These are phyloP conservation scores for Theristicus caerulescens DNA, from an alignment of 2,113 vertebrate species.

Conservation along the genomic window DNA sequence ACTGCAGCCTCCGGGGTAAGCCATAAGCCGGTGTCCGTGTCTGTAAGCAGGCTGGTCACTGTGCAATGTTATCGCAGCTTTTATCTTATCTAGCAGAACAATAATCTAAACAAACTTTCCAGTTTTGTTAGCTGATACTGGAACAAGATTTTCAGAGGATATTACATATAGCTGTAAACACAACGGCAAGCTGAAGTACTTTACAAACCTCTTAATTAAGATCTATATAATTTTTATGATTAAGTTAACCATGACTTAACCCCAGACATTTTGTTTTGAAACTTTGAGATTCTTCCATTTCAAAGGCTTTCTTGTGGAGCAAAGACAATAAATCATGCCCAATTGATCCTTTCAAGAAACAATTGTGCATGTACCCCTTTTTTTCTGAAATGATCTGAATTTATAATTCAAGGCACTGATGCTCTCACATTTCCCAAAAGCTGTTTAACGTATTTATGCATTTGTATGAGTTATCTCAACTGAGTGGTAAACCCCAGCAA, in stretches of 20 bases:
- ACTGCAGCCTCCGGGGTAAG: conserved; percentile 86
- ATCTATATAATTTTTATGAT: conserved; percentile 64
- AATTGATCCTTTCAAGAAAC: neutral
- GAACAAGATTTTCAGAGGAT: conserved; percentile 71
- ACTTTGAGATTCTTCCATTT: conserved; percentile 19
- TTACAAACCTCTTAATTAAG: conserved; percentile 74
- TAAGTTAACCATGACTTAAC: conserved; percentile 30
- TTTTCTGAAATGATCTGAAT: neutral
- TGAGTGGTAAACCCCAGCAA: neutral
- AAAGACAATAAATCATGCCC: neutral
- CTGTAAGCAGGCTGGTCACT: conserved; percentile 29
- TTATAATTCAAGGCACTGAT: neutral
- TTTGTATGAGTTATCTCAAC: neutral
- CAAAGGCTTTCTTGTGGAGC: neutral
- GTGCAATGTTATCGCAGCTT: conserved; percentile 67
- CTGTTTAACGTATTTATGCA: neutral
- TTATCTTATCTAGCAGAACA: conserved; percentile 80
- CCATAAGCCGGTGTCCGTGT: neutral
- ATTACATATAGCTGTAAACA: conserved; percentile 73
- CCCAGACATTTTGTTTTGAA: conserved; percentile 3
- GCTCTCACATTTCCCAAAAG: neutral
- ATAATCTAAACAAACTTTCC: conserved; percentile 79
- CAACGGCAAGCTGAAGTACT: conserved; percentile 66
- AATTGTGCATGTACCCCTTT: neutral
- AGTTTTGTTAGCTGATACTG: conserved; percentile 74